Evolutionary conservation across 2,113 vertebrate species (phyloP).

Genomic region (Platichthys flesus): DNA sequence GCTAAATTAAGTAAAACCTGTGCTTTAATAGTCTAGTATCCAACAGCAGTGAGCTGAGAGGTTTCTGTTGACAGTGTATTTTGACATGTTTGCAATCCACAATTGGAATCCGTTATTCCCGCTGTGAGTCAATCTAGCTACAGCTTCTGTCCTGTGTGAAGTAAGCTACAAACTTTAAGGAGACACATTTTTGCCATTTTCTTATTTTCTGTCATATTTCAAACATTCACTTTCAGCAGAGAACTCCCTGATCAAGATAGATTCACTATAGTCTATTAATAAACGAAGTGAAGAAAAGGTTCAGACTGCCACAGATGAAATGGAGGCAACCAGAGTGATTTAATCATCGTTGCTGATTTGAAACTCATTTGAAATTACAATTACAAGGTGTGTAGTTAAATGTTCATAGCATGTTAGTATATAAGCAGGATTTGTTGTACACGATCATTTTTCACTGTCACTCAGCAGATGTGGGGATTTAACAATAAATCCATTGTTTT

Average conservation of each 20-base stretch:
- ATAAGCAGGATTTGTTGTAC: conserved; percentile 9
- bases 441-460: conserved; percentile 6
- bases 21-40: background rate
- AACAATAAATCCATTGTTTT: background rate
- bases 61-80: background rate
- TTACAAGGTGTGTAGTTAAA: conserved; percentile 6
- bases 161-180: conserved; percentile 22
- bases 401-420: background rate
- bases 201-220: background rate
- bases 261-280: background rate
- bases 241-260: background rate
- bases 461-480: conserved; percentile 18
- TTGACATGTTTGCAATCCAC: background rate
- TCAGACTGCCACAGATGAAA: background rate
- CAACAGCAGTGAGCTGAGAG: background rate
- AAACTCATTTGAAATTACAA: too few relatives aligned
- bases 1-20: background rate
- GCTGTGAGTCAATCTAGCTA: background rate
- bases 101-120: background rate
- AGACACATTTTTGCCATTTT: background rate
- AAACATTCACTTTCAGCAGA: background rate
- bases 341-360: background rate
- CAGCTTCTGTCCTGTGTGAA: background rate
- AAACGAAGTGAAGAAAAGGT: background rate
- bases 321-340: background rate